These are phyloP conservation scores for Cylindroiulus punctatus DNA, from an alignment of 2,888 invertebrate species.

Conservation along the genomic window DNA sequence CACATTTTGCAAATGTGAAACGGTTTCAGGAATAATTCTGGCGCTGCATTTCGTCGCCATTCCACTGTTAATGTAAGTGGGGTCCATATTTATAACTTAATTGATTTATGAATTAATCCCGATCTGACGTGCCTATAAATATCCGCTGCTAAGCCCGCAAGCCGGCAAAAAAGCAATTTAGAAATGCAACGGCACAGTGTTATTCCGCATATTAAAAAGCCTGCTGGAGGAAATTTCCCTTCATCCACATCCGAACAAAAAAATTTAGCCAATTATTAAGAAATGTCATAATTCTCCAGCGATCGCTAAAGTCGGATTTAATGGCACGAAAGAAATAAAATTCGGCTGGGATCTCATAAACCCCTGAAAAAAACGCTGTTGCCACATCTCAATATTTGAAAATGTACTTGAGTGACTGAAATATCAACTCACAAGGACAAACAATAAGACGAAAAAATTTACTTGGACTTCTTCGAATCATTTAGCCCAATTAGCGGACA, in stretches of 20 bases:
- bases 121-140: slow-evolving; percentile 26
- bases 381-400: background rate
- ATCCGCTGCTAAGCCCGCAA: background rate
- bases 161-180: slow-evolving; percentile 31
- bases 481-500: no score
- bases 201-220: background rate
- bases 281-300: slow-evolving; percentile 26
- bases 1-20: background rate
- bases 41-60: background rate
- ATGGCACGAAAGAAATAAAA: slow-evolving; percentile 14
- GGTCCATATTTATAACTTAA: slow-evolving; percentile 25
- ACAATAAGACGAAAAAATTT: background rate
- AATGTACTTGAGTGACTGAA: slow-evolving; percentile 32
- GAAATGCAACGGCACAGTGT: slow-evolving; percentile 7
- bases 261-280: slow-evolving; percentile 26
- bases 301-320: slow-evolving; percentile 27
- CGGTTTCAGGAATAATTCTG: background rate
- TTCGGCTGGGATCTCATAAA: background rate
- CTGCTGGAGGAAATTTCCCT: background rate
- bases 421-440: background rate
- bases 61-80: slow-evolving; percentile 1
- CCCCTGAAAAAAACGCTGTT: background rate
- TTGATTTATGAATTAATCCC: slow-evolving; percentile 22
- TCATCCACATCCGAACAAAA: slow-evolving; percentile 5
- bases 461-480: no score